Conservation (phyloP, 2,113 vertebrate genomes). For the Desmodus rotundus region DNA sequence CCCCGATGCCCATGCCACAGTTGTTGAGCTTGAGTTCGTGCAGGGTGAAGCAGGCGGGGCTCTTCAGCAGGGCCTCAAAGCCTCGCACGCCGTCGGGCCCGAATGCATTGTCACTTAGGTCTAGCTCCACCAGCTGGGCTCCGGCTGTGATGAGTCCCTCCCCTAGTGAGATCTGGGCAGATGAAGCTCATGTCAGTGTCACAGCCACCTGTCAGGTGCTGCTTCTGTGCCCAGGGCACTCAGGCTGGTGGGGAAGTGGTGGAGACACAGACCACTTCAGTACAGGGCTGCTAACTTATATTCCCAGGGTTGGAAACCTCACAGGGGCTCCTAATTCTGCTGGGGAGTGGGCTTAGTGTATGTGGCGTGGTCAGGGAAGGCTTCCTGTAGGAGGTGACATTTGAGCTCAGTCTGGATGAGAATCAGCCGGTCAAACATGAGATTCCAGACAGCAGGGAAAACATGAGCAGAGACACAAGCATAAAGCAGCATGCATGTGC, state of each 20-base stretch:
- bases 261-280: neutral
- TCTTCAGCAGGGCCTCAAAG: slow-evolving; percentile 93
- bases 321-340: neutral
- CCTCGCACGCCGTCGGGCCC: slow-evolving; percentile 95
- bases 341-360: fast-evolving
- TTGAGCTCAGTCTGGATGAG: neutral
- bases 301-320: neutral
- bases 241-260: neutral
- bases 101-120: slow-evolving; percentile 98
- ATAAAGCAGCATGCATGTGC: neutral
- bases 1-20: slow-evolving; percentile 98
- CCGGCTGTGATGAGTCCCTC: slow-evolving; percentile 90
- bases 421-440: neutral
- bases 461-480: neutral
- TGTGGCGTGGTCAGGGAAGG: neutral
- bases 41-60: slow-evolving; percentile 88
- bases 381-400: neutral
- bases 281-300: neutral
- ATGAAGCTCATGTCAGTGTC: neutral
- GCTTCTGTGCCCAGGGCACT: neutral
- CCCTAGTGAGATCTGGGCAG: slow-evolving; percentile 89
- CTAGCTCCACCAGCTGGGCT: slow-evolving; percentile 90
- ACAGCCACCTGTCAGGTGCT: neutral
- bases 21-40: slow-evolving; percentile 96
- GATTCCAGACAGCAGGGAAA: neutral